These are phyloP conservation scores for Chanos chanos DNA, from an alignment of 2,797 vertebrate genomes.

Conservation along the genomic window DNA sequence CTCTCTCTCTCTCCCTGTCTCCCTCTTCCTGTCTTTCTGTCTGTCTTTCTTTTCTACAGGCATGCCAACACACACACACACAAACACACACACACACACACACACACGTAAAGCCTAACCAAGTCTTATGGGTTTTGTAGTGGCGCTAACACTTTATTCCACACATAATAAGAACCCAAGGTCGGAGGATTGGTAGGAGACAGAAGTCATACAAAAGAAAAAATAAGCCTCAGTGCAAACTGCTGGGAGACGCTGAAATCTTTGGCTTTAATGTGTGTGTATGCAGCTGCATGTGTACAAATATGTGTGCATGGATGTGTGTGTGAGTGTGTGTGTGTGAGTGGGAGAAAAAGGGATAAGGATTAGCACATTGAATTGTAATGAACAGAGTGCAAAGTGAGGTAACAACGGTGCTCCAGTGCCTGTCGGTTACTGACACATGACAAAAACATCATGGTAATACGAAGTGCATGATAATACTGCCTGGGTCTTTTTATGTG, in stretches of 20 bases:
- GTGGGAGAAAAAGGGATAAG: not conserved
- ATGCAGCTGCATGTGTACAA: not conserved
- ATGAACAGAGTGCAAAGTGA: too few relatives aligned
- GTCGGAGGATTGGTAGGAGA: conserved; percentile 31
- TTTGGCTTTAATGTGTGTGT: conserved; percentile 1
- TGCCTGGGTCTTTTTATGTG: not conserved
- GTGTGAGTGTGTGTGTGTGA: not conserved
- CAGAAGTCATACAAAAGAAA: conserved; percentile 32
- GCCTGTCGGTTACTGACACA: conserved; percentile 21
- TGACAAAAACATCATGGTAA: conserved; percentile 1
- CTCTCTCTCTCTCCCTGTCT: not conserved
- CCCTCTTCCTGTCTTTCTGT: not conserved
- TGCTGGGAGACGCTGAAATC: conserved; percentile 14
- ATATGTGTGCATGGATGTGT: not conserved
- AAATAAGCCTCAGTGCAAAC: conserved; percentile 14
- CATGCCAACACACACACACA: too few relatives aligned
- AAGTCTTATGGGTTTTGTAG: conserved; percentile 27
- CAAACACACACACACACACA: not conserved
- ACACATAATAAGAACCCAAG: conserved; percentile 45
- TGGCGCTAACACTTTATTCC: conserved; percentile 40
- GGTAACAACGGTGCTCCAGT: too few relatives aligned
- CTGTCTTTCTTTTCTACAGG: conserved; percentile 5
- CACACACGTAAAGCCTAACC: conserved; percentile 20
- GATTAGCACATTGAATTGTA: too few relatives aligned
- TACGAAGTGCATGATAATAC: not conserved